These are phyloP conservation scores for Motacilla alba DNA, from an alignment of 2,113 vertebrate genomes.

Conservation along the genomic window DNA sequence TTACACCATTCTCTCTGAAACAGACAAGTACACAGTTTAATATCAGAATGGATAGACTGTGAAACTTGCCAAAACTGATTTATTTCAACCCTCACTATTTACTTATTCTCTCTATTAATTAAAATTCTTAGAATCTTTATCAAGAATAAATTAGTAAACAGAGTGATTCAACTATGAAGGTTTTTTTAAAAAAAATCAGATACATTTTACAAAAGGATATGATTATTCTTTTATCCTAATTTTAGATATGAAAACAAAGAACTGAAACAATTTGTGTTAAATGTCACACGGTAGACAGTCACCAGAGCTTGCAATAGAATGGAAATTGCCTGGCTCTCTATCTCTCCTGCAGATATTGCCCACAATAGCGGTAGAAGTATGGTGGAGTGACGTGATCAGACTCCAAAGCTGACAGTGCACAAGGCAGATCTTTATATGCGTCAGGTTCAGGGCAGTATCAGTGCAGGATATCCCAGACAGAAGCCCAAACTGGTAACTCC, in stretches of 20 bases:
- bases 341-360: slow-evolving; percentile 40
- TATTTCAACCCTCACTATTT: not conserved
- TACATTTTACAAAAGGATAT: not conserved
- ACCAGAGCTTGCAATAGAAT: slow-evolving; percentile 34
- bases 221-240: not conserved
- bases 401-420: not conserved
- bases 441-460: not conserved
- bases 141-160: slow-evolving; percentile 16
- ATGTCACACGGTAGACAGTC: not conserved
- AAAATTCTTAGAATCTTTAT: not conserved
- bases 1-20: not conserved
- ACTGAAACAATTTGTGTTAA: not conserved
- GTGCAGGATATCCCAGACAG: not conserved
- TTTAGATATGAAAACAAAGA: slow-evolving; percentile 14
- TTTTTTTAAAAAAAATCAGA: not conserved
- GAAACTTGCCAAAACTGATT: not conserved
- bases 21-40: not conserved
- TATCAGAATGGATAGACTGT: not conserved
- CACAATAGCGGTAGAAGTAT: not conserved
- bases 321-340: not conserved
- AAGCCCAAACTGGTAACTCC: not conserved
- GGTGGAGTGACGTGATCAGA: not conserved
- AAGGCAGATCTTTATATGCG: not conserved
- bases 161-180: not conserved
- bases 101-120: not conserved